Conservation (phyloP, 2,113 vertebrate genomes). For the Psettodes erumei region DNA sequence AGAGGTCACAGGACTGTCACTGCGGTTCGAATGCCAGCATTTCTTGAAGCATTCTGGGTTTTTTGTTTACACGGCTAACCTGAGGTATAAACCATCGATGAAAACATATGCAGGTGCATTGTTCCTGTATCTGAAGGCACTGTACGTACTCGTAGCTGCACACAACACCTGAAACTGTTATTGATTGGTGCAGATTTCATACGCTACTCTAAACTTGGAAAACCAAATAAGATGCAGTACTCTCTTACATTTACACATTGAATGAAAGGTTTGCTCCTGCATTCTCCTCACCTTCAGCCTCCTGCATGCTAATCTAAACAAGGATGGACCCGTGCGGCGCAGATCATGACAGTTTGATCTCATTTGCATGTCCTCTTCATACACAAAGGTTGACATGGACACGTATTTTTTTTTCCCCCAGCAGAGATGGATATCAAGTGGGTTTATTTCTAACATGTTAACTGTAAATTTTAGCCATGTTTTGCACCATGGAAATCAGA, state of each 20-base stretch:
- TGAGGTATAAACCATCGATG: neutral
- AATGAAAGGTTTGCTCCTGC: neutral
- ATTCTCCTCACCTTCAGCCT: neutral
- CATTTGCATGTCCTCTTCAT: neutral
- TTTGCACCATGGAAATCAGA: slow-evolving; percentile 14
- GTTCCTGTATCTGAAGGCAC: neutral
- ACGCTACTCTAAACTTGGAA: too few relatives aligned
- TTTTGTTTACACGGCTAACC: neutral
- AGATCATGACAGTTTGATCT: slow-evolving; percentile 21
- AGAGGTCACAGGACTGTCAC: slow-evolving; percentile 49
- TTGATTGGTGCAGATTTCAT: too few relatives aligned
- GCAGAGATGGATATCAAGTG: neutral
- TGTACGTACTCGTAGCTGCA: neutral
- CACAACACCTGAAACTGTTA: neutral
- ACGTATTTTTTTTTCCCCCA: neutral
- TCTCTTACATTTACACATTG: too few relatives aligned
- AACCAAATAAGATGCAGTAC: too few relatives aligned
- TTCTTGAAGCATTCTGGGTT: slow-evolving; percentile 19
- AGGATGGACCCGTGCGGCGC: slow-evolving; percentile 2
- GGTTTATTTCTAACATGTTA: slow-evolving; percentile 12
- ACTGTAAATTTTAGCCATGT: neutral
- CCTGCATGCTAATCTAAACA: slow-evolving; percentile 25
- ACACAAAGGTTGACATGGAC: neutral
- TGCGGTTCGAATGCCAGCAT: slow-evolving; percentile 28
- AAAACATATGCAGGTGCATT: neutral